Percentiles rank a stretch among this genome's conserved stretches.
Conservation (phyloP, 1,140 invertebrate species). For the Drosophila oshimai region DNA sequence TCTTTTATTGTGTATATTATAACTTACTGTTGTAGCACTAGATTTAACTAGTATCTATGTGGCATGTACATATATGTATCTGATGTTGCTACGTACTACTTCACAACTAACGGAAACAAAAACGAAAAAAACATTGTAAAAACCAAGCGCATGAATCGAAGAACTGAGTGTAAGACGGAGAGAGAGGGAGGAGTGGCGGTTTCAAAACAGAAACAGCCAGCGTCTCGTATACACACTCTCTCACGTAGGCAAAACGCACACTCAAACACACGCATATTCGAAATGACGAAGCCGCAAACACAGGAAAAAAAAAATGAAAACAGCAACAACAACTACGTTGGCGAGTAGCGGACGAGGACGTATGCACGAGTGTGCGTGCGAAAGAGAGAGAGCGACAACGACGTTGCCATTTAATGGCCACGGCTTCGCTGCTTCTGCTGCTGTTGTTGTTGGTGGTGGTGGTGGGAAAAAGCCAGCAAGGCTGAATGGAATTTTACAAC, state of each 20-base stretch:
- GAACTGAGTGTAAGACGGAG: not conserved
- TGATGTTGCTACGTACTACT: slow-evolving; percentile 29
- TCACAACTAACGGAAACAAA: slow-evolving; percentile 26
- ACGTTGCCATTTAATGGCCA: slow-evolving; percentile 51
- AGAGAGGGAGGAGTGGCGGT: slow-evolving; percentile 2
- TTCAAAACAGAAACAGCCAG: slow-evolving; percentile 20
- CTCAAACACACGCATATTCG: slow-evolving; percentile 30
- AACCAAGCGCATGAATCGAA: slow-evolving; percentile 23
- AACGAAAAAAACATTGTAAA: slow-evolving; percentile 21
- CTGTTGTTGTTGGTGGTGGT: slow-evolving; percentile 41
- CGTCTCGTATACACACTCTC: slow-evolving; percentile 12
- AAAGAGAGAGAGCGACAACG: slow-evolving; percentile 21
- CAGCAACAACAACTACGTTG: slow-evolving; percentile 35
- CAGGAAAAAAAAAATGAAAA: slow-evolving; percentile 22
- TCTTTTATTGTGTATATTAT: not conserved
- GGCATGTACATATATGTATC: slow-evolving; percentile 11
- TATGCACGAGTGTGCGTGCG: slow-evolving; percentile 5
- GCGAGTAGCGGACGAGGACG: slow-evolving; percentile 55
- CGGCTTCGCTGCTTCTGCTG: slow-evolving; percentile 48
- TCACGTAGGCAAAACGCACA: slow-evolving; percentile 18
- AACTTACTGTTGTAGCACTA: slow-evolving; percentile 24
- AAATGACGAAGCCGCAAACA: slow-evolving; percentile 53
- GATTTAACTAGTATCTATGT: slow-evolving; percentile 5
- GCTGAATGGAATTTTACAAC: slow-evolving; percentile 46
- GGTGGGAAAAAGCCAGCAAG: slow-evolving; percentile 32